Conservation (phyloP, 2,888 invertebrate species). For the Nemoura dubitans region DNA sequence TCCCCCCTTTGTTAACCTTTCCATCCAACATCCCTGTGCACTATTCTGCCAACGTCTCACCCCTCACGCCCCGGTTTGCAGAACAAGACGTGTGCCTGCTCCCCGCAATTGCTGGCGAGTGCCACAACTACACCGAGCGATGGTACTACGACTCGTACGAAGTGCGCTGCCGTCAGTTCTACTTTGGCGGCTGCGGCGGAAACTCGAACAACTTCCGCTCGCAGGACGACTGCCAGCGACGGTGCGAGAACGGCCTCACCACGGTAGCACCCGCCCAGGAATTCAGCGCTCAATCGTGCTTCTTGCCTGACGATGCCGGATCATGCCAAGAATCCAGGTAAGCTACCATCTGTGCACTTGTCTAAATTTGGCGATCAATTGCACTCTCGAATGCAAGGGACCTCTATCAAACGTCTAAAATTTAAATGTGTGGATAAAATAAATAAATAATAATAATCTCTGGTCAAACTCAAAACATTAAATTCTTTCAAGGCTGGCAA, state of each 20-base stretch:
- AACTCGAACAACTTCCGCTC: conserved; percentile 86
- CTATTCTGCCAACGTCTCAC: not conserved
- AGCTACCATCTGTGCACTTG: not conserved
- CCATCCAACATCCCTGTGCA: no score
- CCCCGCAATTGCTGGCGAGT: conserved; percentile 80
- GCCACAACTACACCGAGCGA: conserved; percentile 75
- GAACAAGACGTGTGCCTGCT: conserved; percentile 77
- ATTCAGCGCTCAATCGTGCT: conserved; percentile 71
- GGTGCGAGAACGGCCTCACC: conserved; percentile 66
- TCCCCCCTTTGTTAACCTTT: no score
- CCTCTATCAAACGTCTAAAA: no score
- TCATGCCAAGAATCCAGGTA: conserved; percentile 65
- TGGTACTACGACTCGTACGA: conserved; percentile 87
- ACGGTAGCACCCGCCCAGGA: conserved; percentile 59
- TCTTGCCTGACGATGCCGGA: conserved; percentile 72
- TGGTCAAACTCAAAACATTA: no score
- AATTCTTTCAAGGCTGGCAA: no score
- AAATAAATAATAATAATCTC: no score
- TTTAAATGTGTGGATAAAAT: no score
- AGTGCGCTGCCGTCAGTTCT: conserved; percentile 79
- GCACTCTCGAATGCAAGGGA: no score
- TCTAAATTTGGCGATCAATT: no score
- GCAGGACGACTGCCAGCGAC: conserved; percentile 71
- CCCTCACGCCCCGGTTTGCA: conserved; percentile 53
- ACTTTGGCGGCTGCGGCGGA: conserved; percentile 91